These are phyloP conservation scores for Malacosoma neustria DNA, from an alignment of 2,888 invertebrate genomes.

Conservation along the genomic window DNA sequence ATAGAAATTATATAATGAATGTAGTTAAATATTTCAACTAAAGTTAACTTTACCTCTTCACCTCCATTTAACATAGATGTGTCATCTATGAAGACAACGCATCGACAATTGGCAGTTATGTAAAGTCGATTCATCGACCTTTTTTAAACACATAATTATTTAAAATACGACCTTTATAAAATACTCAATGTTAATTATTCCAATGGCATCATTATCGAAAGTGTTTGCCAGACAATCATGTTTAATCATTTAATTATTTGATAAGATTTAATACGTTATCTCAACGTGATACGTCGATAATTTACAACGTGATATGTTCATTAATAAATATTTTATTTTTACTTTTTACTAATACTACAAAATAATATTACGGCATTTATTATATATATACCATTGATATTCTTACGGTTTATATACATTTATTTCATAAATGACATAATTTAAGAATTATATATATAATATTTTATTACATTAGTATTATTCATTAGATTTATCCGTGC, in stretches of 20 bases:
- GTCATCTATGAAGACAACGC: too few species aligned
- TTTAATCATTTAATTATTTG: constrained; percentile 16
- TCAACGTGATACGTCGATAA: constrained; percentile 12
- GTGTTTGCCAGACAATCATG: constrained; percentile 10
- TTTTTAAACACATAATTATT: not conserved
- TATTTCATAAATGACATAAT: too few species aligned
- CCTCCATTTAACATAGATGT: too few species aligned
- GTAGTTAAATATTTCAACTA: too few species aligned
- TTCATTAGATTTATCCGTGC: too few species aligned
- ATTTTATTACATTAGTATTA: not conserved
- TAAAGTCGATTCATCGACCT: too few species aligned
- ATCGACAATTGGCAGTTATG: too few species aligned
- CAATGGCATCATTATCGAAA: not conserved
- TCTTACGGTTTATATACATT: too few species aligned
- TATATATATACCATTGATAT: too few species aligned
- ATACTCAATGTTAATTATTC: not conserved
- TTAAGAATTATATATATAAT: too few species aligned
- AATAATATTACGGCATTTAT: not conserved
- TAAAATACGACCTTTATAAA: not conserved
- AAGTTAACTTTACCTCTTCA: too few species aligned
- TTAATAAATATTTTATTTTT: constrained; percentile 15
- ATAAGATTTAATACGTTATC: constrained; percentile 15
- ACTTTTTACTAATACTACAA: not conserved
- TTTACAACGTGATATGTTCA: constrained; percentile 13
- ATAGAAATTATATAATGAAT: too few species aligned